Percentiles rank a stretch among this genome's conserved stretches.
These are phyloP conservation scores for Apodemia duryi DNA, from an alignment of 2,888 invertebrate species.

Conservation along the genomic window DNA sequence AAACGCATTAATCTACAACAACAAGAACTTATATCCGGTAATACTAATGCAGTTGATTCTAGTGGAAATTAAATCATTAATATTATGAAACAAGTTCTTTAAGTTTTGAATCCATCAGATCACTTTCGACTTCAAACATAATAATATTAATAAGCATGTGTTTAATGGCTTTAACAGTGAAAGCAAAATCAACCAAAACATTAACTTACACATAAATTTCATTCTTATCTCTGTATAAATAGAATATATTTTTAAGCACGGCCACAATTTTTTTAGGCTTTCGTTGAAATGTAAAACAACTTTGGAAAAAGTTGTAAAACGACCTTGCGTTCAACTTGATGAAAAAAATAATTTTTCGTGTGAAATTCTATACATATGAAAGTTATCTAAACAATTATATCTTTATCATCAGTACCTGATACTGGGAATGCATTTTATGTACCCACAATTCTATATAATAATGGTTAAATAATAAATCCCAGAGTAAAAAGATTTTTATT, in stretches of 20 bases:
- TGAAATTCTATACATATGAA: no score
- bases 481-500: no score
- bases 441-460: no score
- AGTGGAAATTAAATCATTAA: neutral
- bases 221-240: neutral
- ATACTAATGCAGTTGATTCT: neutral
- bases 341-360: neutral
- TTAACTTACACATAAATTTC: neutral
- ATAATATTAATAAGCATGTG: neutral
- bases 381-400: no score
- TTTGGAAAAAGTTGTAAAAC: neutral
- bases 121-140: conserved; percentile 3
- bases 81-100: neutral
- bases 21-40: neutral
- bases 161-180: neutral
- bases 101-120: neutral
- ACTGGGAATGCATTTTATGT: no score
- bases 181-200: conserved; percentile 10
- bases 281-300: neutral
- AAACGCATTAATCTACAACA: neutral
- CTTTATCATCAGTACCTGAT: no score
- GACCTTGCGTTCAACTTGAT: neutral
- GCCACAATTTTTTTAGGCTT: neutral
- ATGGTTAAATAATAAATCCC: no score
- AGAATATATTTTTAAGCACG: neutral